Base-by-base conservation (phyloP, 2,888 invertebrate species). In the Sphinx pinastri region DNA sequence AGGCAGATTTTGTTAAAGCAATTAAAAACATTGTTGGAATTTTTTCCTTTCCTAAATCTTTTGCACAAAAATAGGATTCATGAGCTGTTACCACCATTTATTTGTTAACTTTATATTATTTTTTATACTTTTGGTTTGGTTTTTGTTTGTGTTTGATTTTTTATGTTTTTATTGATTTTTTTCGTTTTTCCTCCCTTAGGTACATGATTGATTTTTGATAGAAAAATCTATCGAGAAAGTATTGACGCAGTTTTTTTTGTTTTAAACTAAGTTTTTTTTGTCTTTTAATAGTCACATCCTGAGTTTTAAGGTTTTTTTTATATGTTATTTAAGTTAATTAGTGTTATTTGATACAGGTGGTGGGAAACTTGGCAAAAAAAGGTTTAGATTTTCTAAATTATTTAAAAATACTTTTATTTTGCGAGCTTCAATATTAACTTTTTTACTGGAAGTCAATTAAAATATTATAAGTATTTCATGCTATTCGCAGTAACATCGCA, bases 151-250 rank as follows among this genome's bases (percentile, higher is more conserved):
- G 31, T 0, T 16, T 3, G 8, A 3, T 74, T 70, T 71, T 74
- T 73, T 72, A 71, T 68, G 72, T 69, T 72, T 71, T 73, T 75
- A 69, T 73, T 73, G 68, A 74, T 75, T 75, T 75, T 71, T 71
- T 69, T 76, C 77, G 25, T 77, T 81, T 81, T 81, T 79, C 76
- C 69, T 69, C 68, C 77, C 77, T 6, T 87, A 93, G 93, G 93
- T 93, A 92, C 93, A 92, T 93, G 94, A 86, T 93, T 83, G 92
- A 93, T 80, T 93, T 92, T 87, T 92, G 84, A 84, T 76, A 70
- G 38, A 74, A 74, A 71, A 66, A 70, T 72, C 72, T 71, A 75
- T 66, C 74, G 75, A 57, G 76, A 71, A 76, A 79, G 16, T 12
- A 49, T 16, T 77, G 77, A 79, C 77, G 76, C 76, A 73, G 73